These are phyloP conservation scores for Chelidonichthys spinosus DNA, from an alignment of 2,797 vertebrate genomes.

Conservation along the genomic window DNA sequence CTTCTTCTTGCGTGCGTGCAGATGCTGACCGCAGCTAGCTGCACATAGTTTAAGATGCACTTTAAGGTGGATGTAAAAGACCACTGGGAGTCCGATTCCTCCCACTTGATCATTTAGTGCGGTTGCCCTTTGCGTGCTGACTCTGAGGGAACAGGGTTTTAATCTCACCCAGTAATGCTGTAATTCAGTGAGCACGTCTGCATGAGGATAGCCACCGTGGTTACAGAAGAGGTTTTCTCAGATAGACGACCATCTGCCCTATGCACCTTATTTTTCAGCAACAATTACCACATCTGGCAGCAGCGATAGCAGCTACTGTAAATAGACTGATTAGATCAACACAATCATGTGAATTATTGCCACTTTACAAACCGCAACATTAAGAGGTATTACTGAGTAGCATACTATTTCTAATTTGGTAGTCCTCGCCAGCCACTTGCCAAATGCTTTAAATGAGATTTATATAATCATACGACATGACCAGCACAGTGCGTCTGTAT, in stretches of 20 bases:
- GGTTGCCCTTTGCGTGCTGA: neutral
- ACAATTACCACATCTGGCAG: constrained; percentile 13
- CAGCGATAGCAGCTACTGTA: constrained; percentile 19
- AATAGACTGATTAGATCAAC: constrained; percentile 47
- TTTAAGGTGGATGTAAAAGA: neutral
- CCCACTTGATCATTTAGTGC: neutral
- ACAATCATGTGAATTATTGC: constrained; percentile 39
- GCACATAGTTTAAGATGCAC: neutral
- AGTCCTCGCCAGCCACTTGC: constrained; percentile 29
- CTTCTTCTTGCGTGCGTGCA: neutral
- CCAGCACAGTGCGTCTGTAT: constrained; percentile 17
- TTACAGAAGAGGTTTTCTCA: constrained; percentile 10
- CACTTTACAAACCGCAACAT: constrained; percentile 35
- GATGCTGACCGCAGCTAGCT: neutral
- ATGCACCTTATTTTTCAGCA: constrained; percentile 13
- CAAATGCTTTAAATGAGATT: constrained; percentile 48
- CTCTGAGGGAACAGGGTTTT: neutral
- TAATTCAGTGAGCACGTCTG: constrained; percentile 12
- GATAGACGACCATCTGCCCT: constrained; percentile 9
- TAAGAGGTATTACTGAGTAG: constrained; percentile 29
- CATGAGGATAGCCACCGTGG: neutral
- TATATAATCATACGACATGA: constrained; percentile 42
- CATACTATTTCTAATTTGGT: constrained; percentile 37
- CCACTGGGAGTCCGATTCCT: neutral
- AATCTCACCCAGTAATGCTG: constrained; percentile 1